Base-by-base conservation (phyloP, 1,140 invertebrate species). In the Dinoponera quadriceps region DNA sequence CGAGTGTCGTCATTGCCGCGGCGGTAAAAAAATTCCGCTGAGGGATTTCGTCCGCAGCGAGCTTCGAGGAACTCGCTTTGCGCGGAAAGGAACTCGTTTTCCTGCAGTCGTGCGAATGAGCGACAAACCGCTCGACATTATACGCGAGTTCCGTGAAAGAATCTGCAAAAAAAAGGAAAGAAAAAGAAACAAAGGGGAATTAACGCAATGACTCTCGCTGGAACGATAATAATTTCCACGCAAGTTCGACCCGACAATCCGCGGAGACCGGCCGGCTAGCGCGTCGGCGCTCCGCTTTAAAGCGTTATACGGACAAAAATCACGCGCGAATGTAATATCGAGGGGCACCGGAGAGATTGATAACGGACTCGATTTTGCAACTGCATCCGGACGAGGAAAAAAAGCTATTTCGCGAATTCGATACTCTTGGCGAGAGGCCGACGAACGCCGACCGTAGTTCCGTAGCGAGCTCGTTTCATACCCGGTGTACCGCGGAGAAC, bases 391-490 rank as follows among this genome's bases (percentile, higher is more conserved):
- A 85, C 63, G 88, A 84, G 88, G 83, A 74, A 85, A 89, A 85
- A 88, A 89, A 90, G 86, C 86, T 71, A 90, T 88, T 91, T 89
- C 85, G 71, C 75, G 86, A 88, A 91, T 88, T 80, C n/a, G 65
- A 80, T 80, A 80, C 65, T 14, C 71, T 51, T 20, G 51, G 55
- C 49, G 62, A 54, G 62, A 54, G 48, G 11, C 63, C 38, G 49
- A 69, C 55, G 57, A 59, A 57, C 63, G 51, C 27, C n/a, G n/a
- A n/a, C 55, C 44, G 44, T 51, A 48, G 54, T 66, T 49, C 25
- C 59, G 3, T 18, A 59, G 57, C 20, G 20, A 33, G 84, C n/a
- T n/a, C 72, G 59, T 86, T 85, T 81, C 54, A 85, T 71, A 55
- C 54, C 13, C 66, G n/a, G 18, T n/a, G 59, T 63, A 25, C 49